phyloP scores from a whole-genome alignment of 2,797 vertebrate species.

The Nasua narica region DNA sequence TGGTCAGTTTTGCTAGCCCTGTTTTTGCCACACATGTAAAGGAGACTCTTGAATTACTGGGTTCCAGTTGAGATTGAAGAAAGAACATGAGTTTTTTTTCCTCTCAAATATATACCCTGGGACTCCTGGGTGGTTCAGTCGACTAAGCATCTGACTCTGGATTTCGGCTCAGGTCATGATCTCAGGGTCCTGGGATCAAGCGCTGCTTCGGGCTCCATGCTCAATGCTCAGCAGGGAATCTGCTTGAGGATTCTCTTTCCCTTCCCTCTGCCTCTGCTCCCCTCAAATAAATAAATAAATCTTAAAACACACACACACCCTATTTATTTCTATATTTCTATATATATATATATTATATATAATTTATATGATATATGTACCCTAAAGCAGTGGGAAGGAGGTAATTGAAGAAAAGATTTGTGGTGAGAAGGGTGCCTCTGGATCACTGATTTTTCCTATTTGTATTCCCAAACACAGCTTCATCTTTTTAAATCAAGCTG shows the following conservation, averaged over 20 bases:
- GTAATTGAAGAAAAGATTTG: neutral
- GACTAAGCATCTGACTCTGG: neutral
- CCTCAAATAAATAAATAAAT: no score
- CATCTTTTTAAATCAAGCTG: neutral
- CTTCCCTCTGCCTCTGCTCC: no score
- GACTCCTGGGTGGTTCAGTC: neutral
- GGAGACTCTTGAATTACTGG: neutral
- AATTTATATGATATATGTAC: no score
- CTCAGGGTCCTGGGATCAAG: no score
- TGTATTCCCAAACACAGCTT: neutral
- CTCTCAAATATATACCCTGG: neutral
- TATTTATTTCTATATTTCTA: no score
- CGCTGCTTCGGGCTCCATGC: no score
- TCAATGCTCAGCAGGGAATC: no score
- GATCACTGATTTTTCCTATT: neutral
- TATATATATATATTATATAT: no score
- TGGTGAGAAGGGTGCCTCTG: neutral
- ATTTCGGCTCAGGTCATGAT: neutral
- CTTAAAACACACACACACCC: neutral
- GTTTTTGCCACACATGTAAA: neutral
- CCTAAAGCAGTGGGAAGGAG: neutral
- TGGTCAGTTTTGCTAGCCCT: neutral
- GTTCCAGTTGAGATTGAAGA: neutral
- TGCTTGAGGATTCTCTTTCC: no score
- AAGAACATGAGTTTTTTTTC: neutral